Evolutionary conservation across 2,113 vertebrate genomes (phyloP).

Genomic region (Gnathonemus echidnorhynchus): DNA sequence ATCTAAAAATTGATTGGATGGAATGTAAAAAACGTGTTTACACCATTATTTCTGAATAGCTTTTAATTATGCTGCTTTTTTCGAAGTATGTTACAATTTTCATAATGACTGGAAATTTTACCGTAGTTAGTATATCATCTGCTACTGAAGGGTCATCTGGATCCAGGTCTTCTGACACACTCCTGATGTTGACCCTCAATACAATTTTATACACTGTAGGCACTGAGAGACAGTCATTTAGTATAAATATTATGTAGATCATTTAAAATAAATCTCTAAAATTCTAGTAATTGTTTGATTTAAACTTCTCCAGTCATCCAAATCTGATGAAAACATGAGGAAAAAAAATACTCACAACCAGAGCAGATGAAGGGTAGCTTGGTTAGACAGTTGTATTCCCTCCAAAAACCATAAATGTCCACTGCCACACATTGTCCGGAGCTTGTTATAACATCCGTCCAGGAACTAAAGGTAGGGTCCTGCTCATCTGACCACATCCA

Average conservation of each 20-base stretch:
- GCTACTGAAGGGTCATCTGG: not conserved
- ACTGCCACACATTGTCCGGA: not conserved
- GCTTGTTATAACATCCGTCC: not conserved
- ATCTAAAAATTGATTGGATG: not conserved
- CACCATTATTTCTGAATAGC: not conserved
- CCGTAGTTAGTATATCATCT: not conserved
- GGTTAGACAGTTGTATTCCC: not conserved
- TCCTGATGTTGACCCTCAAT: not conserved
- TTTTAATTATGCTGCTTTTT: not conserved
- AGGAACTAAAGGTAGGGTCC: not conserved
- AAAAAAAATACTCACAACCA: not conserved
- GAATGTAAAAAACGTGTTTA: not conserved
- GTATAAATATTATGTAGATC: not conserved
- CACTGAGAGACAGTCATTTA: not conserved
- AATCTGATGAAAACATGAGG: not conserved
- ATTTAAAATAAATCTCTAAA: not conserved
- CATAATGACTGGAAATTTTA: not conserved
- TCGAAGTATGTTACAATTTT: not conserved
- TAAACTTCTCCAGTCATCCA: not conserved
- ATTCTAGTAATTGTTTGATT: not conserved
- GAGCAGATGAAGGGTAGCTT: not conserved
- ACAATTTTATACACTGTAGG: not conserved
- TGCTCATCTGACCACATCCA: conserved; percentile 13
- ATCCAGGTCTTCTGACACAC: not conserved
- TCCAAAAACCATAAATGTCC: not conserved